Conservation (phyloP, 2,888 invertebrate species). For the Balanococcus diminutus region DNA sequence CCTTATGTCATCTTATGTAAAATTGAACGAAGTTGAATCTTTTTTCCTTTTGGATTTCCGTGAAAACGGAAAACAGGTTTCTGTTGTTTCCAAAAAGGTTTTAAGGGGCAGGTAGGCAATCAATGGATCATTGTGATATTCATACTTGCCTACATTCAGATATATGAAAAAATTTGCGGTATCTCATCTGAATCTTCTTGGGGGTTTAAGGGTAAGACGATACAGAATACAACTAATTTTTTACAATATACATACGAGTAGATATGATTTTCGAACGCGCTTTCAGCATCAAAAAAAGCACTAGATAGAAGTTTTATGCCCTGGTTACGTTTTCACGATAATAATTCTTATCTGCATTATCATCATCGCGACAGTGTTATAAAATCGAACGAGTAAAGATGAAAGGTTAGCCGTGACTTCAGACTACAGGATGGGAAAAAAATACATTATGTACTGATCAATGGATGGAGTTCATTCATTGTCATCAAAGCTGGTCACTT, state of each 20-base stretch:
- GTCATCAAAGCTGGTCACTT: conserved; percentile 18
- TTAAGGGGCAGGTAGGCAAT: no score
- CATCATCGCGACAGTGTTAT: neutral
- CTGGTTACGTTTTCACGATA: neutral
- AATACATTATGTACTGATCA: neutral
- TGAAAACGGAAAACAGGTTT: no score
- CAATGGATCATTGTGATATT: no score
- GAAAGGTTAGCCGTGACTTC: neutral
- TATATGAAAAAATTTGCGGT: no score
- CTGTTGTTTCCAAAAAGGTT: no score
- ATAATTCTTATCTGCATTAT: neutral
- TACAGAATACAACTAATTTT: neutral
- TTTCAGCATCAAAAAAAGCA: neutral
- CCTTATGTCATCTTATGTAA: no score
- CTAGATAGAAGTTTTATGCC: neutral
- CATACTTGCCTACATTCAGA: no score
- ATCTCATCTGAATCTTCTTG: no score
- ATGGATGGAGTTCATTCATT: neutral
- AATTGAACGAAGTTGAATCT: no score
- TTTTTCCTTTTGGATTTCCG: no score
- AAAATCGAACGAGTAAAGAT: conserved; percentile 23
- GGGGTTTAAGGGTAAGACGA: no score
- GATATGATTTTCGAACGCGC: conserved; percentile 16
- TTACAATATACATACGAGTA: neutral
- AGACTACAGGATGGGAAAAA: neutral